Base-by-base conservation (phyloP, 2,888 invertebrate species). In the Cybosia mesomella region DNA sequence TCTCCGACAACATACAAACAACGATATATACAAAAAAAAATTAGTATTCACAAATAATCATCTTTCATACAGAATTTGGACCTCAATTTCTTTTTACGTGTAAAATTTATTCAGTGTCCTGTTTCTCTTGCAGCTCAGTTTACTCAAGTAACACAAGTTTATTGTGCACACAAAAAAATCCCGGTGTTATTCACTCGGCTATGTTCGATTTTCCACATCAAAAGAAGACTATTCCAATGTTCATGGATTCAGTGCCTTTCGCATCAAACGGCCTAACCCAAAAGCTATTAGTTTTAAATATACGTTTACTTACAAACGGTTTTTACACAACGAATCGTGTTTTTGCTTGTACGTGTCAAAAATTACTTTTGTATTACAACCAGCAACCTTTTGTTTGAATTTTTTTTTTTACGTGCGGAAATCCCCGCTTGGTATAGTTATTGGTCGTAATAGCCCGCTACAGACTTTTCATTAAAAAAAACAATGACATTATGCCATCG, bases 221-320 rank as follows among this genome's bases (percentile, higher is more conserved):
- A 80, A 77, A 69, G 74, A 57, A 57, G 53, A 63, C 58, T 60
- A 66, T 74, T 80, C 66, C 66, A 66, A 64, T 72, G 74, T 72
- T 64, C 62, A 34, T 18, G 66, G 34, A 64, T 68, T 61, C 78
- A 66, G 72, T 74, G 72, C 68, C 69, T 69, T 77, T 67, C 58
- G 62, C 54, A 63, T 74, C 75, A 77, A 78, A 80, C 70, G 67
- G 24, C 57, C 58, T 54, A 10, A 63, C 58, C 75, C 72, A n/a
- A 80, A 74, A 74, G 75, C 78, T 74, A 80, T 78, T 78, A 80
- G 75, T 74, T 80, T 80, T 78, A 78, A 80, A 78, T 80, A 69
- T 74, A 77, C 62, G 67, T 77, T 77, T 63, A 61, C 67, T 55
- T 43, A 68, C 68, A 76, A 79, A 71, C 76, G 73, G 69, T 68